Conservation (phyloP, 2,888 invertebrate genomes). For the Kuschelorhynchus macadamiae region DNA sequence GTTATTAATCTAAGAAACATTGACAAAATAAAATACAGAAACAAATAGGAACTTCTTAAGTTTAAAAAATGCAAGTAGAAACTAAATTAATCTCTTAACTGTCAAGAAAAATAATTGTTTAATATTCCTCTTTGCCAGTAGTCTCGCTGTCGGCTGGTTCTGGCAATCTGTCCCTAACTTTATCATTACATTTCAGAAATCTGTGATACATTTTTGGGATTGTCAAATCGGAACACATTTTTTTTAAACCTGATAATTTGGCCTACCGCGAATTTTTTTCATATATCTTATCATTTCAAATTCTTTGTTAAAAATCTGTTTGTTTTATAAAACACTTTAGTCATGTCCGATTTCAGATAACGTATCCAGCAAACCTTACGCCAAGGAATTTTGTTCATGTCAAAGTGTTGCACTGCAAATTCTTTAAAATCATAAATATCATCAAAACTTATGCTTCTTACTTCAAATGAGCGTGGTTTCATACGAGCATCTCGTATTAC, state of each 20-base stretch:
- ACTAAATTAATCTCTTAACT: not conserved
- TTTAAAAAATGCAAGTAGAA: not conserved
- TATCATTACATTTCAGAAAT: conserved; percentile 12
- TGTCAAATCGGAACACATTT: conserved; percentile 6
- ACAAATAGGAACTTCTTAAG: not conserved
- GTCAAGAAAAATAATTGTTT: conserved; percentile 8
- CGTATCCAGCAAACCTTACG: conserved; percentile 6
- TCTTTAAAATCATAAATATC: conserved; percentile 1
- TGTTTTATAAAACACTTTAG: not conserved
- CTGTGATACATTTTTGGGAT: conserved; percentile 14
- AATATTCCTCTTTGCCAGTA: conserved; percentile 6
- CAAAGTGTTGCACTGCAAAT: not conserved
- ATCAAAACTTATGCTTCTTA: not conserved
- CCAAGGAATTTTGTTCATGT: conserved; percentile 1
- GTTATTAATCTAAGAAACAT: not conserved
- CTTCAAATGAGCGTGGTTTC: no score
- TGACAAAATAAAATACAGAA: not conserved
- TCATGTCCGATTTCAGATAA: conserved; percentile 3
- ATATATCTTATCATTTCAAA: not conserved
- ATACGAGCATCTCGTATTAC: no score
- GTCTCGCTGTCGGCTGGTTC: conserved; percentile 7
- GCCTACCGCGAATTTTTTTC: not conserved
- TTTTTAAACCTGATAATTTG: conserved; percentile 1
- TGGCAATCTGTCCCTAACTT: conserved; percentile 14
- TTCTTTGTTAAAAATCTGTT: not conserved